Base-by-base conservation (phyloP, 2,888 invertebrate species). In the Nipponacmea schrenckii region DNA sequence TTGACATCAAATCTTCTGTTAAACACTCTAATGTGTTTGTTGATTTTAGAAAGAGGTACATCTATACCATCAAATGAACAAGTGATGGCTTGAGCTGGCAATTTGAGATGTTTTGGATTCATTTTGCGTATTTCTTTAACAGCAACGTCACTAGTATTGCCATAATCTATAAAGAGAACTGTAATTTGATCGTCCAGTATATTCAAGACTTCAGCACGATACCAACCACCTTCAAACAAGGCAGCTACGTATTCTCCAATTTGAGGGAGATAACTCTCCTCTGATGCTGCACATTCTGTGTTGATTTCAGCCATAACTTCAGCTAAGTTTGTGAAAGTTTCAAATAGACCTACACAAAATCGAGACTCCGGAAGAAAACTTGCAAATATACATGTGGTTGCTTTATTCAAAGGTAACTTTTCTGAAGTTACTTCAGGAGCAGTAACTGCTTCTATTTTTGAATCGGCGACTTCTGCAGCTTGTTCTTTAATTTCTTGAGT, bases 121-220 rank as follows among this genome's bases (percentile, higher is more conserved):
- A 81, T 71, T 31, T 77, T 77, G 27, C 80, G 75, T 39, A 86
- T 71, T 46, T 66, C 66, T 8, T 64, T 50, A 17, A 76, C 73
- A 0, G 67, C 62, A 1, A 77, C 76, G 26, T 64, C 65, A 56
- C 84, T 84, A 14, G 65, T 65, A 74, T 87, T 87, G 0, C 86
- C 85, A 76, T 82, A 86, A 77, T 87, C 87, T n/a, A 86, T 70
- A 69, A 79, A 86, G 5, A 39, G 50, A 7, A 79, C 77, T n/a
- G 69, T 70, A 27, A 70, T 73, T 0, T 72, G 64, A 10, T 65
- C 65, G 10, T 69, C 66, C 0, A 50, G 27, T 14, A 82, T n/a
- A 17, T 74, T 64, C 15, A 75, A n/a, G 8, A 84, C 81, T 62
- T 82, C 78, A 26, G 80, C 82, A 63, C 84, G 69, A 67, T 81